phyloP scores from a whole-genome alignment of 2,888 invertebrate species.

The Idaea aversata region DNA sequence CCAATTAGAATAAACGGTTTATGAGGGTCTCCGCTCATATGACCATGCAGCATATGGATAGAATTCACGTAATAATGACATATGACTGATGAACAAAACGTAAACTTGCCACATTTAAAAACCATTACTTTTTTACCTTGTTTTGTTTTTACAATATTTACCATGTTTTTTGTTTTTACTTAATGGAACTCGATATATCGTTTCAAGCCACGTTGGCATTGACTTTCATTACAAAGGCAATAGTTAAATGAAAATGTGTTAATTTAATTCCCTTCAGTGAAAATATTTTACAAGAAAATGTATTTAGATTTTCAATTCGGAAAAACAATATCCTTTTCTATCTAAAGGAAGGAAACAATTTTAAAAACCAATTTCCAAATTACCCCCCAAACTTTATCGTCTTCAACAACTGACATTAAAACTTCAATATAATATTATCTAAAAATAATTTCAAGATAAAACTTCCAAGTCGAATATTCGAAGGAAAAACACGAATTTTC shows the following conservation, averaged over 20 bases:
- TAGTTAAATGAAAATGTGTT: too few species aligned
- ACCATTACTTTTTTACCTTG: not conserved
- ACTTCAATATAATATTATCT: not conserved
- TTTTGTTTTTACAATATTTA: not conserved
- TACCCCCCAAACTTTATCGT: not conserved
- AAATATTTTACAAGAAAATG: too few species aligned
- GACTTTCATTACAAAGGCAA: too few species aligned
- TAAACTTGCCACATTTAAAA: not conserved
- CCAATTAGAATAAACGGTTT: not conserved
- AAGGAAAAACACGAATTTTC: slow-evolving; percentile 1
- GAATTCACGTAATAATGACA: too few species aligned
- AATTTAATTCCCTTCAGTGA: too few species aligned
- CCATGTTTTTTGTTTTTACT: too few species aligned
- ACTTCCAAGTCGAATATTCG: slow-evolving; percentile 1
- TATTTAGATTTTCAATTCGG: too few species aligned
- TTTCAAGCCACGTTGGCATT: too few species aligned
- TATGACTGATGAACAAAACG: too few species aligned
- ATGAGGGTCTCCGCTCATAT: not conserved
- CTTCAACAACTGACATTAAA: not conserved
- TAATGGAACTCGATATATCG: too few species aligned
- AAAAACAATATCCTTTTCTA: not conserved
- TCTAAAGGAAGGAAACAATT: not conserved
- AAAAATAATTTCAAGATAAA: slow-evolving; percentile 1
- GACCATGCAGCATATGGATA: not conserved
- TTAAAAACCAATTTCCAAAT: not conserved